A percentile compares a stretch with the other conserved stretches of the same genome.
Evolutionary conservation across 2,113 vertebrate genomes (phyloP).

Genomic region (Centropristis striata): DNA sequence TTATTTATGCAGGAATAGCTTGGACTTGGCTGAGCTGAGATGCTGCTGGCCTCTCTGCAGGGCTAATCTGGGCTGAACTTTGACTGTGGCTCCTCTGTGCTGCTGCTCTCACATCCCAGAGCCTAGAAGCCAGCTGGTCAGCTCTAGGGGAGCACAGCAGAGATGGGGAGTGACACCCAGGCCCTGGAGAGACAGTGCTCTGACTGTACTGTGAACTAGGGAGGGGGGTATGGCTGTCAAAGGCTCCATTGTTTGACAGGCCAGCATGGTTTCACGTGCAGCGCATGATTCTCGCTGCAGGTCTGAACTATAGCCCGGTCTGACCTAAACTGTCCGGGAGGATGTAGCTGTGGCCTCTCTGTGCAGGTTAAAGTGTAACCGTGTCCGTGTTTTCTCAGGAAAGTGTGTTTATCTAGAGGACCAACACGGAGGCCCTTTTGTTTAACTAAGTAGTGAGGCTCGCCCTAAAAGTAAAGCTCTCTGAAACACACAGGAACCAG

Average conservation of each 20-base stretch:
- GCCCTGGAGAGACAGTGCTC: slow-evolving; percentile 81
- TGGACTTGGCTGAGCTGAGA: slow-evolving; percentile 36
- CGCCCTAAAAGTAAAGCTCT: slow-evolving; percentile 80
- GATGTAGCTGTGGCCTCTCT: slow-evolving; percentile 75
- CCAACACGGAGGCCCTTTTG: slow-evolving; percentile 85
- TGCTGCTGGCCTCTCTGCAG: slow-evolving; percentile 45
- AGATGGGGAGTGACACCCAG: slow-evolving; percentile 82
- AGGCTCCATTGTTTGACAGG: slow-evolving; percentile 82
- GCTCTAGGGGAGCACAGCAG: slow-evolving; percentile 79
- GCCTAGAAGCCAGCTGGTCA: slow-evolving; percentile 79
- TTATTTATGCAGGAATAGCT: slow-evolving; percentile 57
- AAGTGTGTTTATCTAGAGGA: slow-evolving; percentile 86
- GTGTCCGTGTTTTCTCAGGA: slow-evolving; percentile 86
- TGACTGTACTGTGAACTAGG: slow-evolving; percentile 75
- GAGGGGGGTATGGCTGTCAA: slow-evolving; percentile 76
- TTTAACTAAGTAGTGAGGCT: slow-evolving; percentile 84
- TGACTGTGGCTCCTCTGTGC: slow-evolving; percentile 76
- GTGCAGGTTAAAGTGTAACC: slow-evolving; percentile 85
- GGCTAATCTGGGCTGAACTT: slow-evolving; percentile 67
- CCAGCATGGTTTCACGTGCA: slow-evolving; percentile 80
- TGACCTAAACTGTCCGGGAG: slow-evolving; percentile 74
- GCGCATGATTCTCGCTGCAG: slow-evolving; percentile 78
- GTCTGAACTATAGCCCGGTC: slow-evolving; percentile 74
- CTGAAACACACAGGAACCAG: slow-evolving; percentile 73
- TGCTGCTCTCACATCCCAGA: slow-evolving; percentile 66